These are phyloP conservation scores for Campaea margaritaria DNA, from an alignment of 2,888 invertebrate species.

Conservation along the genomic window DNA sequence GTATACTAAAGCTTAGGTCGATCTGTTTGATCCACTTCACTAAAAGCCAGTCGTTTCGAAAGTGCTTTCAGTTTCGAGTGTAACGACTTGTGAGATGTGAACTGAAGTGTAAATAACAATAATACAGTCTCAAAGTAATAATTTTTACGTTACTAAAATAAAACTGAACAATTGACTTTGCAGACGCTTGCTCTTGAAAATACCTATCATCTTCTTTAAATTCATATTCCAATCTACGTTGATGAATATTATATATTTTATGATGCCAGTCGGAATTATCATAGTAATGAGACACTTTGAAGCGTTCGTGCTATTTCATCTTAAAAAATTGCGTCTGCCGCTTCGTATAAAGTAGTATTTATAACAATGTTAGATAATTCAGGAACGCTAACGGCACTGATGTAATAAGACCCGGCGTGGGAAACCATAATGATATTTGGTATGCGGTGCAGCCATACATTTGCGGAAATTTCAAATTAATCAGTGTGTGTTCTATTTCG, in stretches of 20 bases:
- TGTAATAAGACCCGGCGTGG: slow-evolving; percentile 49
- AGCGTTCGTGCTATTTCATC: slow-evolving; percentile 41
- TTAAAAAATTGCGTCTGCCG: slow-evolving; percentile 40
- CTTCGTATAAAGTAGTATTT: slow-evolving; percentile 30
- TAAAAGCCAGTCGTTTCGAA: too few species aligned
- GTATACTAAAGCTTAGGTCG: too few species aligned
- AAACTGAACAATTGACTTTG: not conserved
- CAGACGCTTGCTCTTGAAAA: slow-evolving; percentile 5
- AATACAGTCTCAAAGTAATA: too few species aligned
- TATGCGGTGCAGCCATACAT: slow-evolving; percentile 39
- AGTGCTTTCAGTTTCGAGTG: too few species aligned
- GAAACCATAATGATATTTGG: slow-evolving; percentile 43
- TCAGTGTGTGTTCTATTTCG: not conserved
- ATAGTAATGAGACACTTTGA: slow-evolving; percentile 49
- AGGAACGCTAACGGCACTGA: slow-evolving; percentile 37
- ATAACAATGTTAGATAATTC: slow-evolving; percentile 43
- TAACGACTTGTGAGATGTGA: too few species aligned
- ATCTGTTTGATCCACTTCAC: too few species aligned
- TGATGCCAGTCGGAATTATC: slow-evolving; percentile 45
- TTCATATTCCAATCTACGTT: slow-evolving; percentile 28
- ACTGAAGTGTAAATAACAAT: too few species aligned
- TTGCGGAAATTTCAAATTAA: slow-evolving; percentile 21
- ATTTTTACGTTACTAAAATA: too few species aligned
- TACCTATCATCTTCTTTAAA: slow-evolving; percentile 25
- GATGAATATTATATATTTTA: slow-evolving; percentile 47